Evolutionary conservation across 2,113 vertebrate genomes (phyloP), one percentile per base, ranked within the genome.

Genomic region (Lutjanus erythropterus): DNA sequence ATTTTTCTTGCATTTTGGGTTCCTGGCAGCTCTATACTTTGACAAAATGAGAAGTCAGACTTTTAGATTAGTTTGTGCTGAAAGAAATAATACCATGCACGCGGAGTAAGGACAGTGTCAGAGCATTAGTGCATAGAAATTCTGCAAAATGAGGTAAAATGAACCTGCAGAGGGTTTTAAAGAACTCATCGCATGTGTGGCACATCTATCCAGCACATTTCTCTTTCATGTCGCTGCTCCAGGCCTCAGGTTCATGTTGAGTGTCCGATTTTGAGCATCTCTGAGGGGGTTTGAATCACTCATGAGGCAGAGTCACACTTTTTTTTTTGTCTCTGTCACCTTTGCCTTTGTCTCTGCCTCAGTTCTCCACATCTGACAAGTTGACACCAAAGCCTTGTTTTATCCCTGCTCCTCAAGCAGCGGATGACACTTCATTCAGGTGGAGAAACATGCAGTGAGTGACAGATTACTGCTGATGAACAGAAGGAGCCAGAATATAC

Each of bases 381-480:
- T 12, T 75, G 82, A 87, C 82, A 83, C 75, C 82, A 87, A 80
- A 85, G 79, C 55, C 81, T 66, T 53, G 84, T 89, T 89, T 89
- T 31, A 84, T 89, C 84, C 25, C 33, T 41, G 74, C 74, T 89
- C 47, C 78, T 86, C 75, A 15, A 66, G 62, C 66, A 9, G 59
- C 15, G 10, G 71, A 37, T 56, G 87, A 75, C 81, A 69, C 81
- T 44, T 84, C 65, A 49, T 27, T 81, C 84, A 78, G 81, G 78
- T 75, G 46, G 59, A 59, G 78, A 47, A 71, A 66, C 69, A 50
- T 19, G 59, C 39, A 14, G 44, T 37, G 75, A 71, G 66, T 67
- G 83, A 85, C 83, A 76, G 35, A 4, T 9, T 41, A 37, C 41
- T 29, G 44, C 71, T 52, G 71, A 68, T 2, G 67, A 64, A 69